Conservation (phyloP, 2,113 vertebrate species). For the Notarius quadriscutis region DNA sequence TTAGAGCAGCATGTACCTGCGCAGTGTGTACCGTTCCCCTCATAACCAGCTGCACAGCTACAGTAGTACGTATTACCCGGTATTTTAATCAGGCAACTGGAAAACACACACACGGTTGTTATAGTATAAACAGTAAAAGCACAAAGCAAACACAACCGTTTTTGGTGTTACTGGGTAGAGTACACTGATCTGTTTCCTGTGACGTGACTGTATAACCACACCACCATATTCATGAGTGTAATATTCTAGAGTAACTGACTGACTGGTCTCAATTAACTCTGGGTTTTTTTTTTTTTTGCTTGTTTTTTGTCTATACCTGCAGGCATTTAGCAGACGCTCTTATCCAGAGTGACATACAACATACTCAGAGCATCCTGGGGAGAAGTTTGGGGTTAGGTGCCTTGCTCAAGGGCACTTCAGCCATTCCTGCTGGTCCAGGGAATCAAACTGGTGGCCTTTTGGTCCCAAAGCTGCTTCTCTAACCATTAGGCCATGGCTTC, state of each 20-base stretch:
- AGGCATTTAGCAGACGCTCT: not conserved
- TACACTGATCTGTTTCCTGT: not conserved
- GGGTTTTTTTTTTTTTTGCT: too few species aligned
- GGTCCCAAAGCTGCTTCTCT: too few species aligned
- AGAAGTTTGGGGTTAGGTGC: too few species aligned
- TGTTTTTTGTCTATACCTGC: not conserved
- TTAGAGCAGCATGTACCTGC: constrained; percentile 70
- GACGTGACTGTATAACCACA: not conserved
- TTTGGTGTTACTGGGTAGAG: not conserved
- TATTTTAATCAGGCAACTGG: constrained; percentile 40
- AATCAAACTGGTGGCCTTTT: too few species aligned
- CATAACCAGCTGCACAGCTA: constrained; percentile 84
- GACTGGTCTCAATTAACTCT: not conserved
- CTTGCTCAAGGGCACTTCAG: too few species aligned
- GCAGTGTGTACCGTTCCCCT: constrained; percentile 86
- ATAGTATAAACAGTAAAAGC: not conserved
- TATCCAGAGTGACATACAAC: too few species aligned
- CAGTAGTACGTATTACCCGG: constrained; percentile 64
- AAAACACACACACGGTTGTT: not conserved
- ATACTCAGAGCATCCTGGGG: too few species aligned
- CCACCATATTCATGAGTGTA: not conserved
- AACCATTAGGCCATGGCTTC: too few species aligned
- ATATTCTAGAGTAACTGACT: not conserved
- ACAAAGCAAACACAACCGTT: not conserved
- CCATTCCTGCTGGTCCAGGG: too few species aligned